Evolutionary conservation across 92 coral and sea anemone genomes (phyloP).

Genomic region (Plumapathes pennacea): DNA sequence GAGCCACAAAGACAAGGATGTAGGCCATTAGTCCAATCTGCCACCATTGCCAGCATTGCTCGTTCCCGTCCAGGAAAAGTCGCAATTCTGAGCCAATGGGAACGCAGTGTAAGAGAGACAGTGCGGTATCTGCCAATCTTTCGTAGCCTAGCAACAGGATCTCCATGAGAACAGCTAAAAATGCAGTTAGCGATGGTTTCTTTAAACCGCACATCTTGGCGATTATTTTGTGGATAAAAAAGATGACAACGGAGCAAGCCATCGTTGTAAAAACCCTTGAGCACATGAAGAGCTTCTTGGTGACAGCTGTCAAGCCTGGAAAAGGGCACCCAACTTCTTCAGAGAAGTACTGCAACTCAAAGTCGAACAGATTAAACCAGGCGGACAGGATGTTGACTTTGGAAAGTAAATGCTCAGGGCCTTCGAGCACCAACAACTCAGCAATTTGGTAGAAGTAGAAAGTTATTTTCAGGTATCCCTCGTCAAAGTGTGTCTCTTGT

Average conservation of each 20-base stretch:
- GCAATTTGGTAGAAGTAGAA: constrained; percentile 14
- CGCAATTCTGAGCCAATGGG: constrained; percentile 9
- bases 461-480: background rate
- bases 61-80: constrained; percentile 34
- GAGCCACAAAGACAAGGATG: constrained; percentile 11
- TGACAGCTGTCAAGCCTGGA: constrained; percentile 55
- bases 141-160: constrained; percentile 47
- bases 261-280: constrained; percentile 31
- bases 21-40: constrained; percentile 12
- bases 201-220: background rate
- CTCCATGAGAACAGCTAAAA: constrained; percentile 28
- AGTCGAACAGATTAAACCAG: constrained; percentile 19
- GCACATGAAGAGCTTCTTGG: constrained; percentile 39
- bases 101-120: constrained; percentile 45
- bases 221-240: constrained; percentile 5
- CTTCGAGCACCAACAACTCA: background rate
- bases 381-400: background rate
- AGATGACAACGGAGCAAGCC: constrained; percentile 7
- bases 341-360: constrained; percentile 16
- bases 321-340: constrained; percentile 46
- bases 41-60: constrained; percentile 58
- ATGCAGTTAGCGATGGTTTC: constrained; percentile 1
- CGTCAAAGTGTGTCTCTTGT: too few relatives aligned
- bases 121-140: constrained; percentile 35
- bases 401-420: background rate